These are phyloP conservation scores for Bufotes viridis DNA, from an alignment of 2,797 vertebrate species.

Conservation along the genomic window DNA sequence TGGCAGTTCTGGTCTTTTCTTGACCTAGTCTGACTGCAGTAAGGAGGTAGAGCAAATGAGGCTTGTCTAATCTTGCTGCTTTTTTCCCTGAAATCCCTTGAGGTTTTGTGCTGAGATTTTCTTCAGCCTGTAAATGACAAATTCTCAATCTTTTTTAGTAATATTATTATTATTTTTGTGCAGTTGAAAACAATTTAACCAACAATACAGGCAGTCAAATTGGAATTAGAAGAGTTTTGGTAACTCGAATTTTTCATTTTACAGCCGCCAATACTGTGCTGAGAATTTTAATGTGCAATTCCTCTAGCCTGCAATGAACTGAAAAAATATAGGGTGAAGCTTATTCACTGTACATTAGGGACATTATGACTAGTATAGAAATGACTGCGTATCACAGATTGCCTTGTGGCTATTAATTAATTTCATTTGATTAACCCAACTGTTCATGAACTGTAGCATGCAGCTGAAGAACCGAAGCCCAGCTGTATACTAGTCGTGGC, in stretches of 20 bases:
- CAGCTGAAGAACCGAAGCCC: conserved; percentile 30
- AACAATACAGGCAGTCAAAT: neutral
- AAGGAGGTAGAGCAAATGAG: too few species aligned
- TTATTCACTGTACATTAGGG: conserved; percentile 19
- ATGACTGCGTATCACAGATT: conserved; percentile 8
- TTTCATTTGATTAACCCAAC: conserved; percentile 37
- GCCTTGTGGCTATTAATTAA: conserved; percentile 30
- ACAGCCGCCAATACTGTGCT: neutral
- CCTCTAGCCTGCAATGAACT: neutral
- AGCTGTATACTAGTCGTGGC: neutral
- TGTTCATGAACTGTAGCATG: conserved; percentile 26
- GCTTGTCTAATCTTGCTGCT: too few species aligned
- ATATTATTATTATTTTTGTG: neutral
- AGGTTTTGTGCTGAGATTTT: neutral
- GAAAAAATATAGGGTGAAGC: neutral
- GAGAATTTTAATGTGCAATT: neutral
- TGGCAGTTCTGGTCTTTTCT: too few species aligned
- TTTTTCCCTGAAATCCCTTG: neutral
- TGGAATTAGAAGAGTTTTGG: neutral
- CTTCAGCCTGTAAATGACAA: conserved; percentile 9
- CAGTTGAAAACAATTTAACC: conserved; percentile 3
- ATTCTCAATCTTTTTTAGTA: neutral
- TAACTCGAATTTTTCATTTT: neutral
- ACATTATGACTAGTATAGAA: neutral
- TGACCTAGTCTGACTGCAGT: too few species aligned